Percentiles rank a stretch among this genome's conserved stretches.
Conservation (phyloP, 1,140 invertebrate species). For the Spodoptera frugiperda region DNA sequence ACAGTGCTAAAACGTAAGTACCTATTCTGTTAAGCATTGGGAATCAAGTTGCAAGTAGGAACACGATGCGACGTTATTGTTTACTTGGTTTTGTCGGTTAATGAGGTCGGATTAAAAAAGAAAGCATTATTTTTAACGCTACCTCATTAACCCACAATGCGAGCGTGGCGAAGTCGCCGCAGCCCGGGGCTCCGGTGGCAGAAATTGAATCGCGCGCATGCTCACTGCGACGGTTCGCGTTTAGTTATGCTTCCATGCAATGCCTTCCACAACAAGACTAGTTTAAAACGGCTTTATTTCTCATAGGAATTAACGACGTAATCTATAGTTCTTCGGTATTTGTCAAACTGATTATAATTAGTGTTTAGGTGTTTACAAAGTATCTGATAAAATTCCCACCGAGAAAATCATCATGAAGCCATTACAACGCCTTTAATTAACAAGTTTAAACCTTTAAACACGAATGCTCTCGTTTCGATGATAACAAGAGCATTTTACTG, state of each 20-base stretch:
- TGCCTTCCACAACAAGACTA: slow-evolving; percentile 5
- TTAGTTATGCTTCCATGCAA: slow-evolving; percentile 70
- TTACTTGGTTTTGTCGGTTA: slow-evolving; percentile 74
- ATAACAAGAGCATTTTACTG: too few species aligned
- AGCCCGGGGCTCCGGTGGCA: slow-evolving; percentile 64
- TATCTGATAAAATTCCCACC: too few species aligned
- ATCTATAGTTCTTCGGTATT: not conserved
- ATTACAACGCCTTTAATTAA: too few species aligned
- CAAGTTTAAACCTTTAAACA: too few species aligned
- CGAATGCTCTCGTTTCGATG: too few species aligned
- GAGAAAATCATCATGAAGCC: too few species aligned
- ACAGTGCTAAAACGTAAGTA: slow-evolving; percentile 33
- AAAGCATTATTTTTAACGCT: slow-evolving; percentile 47
- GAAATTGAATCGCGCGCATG: slow-evolving; percentile 78
- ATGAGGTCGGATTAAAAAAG: slow-evolving; percentile 65
- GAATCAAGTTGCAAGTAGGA: slow-evolving; percentile 70
- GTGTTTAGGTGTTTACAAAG: too few species aligned
- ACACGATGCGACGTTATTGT: slow-evolving; percentile 50
- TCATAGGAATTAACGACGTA: not conserved
- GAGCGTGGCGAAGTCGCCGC: slow-evolving; percentile 56
- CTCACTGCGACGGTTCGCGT: slow-evolving; percentile 59
- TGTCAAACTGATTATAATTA: too few species aligned
- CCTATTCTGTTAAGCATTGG: slow-evolving; percentile 50
- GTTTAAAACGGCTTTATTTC: not conserved
- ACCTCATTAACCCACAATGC: slow-evolving; percentile 52